These are phyloP conservation scores for Agapornis canus DNA, from an alignment of 2,797 vertebrate genomes.

Conservation along the genomic window DNA sequence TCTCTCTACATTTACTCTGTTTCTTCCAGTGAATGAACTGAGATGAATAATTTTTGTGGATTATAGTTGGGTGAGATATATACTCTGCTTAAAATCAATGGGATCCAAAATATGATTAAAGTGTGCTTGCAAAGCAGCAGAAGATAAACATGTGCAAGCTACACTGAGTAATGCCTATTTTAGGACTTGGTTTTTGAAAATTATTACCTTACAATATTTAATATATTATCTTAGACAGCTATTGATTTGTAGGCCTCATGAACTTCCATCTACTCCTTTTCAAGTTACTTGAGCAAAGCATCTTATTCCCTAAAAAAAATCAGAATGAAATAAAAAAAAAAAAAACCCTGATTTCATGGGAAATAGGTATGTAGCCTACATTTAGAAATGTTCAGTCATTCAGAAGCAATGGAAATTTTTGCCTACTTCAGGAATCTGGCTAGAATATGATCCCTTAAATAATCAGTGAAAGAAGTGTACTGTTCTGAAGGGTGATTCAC, in stretches of 20 bases:
- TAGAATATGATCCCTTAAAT: background rate
- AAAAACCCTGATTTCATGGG: background rate
- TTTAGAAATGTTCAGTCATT: background rate
- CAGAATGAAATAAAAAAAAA: background rate
- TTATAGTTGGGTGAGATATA: background rate
- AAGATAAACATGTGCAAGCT: background rate
- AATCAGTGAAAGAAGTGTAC: background rate
- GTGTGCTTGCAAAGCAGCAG: background rate
- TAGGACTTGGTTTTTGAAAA: background rate
- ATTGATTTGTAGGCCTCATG: background rate
- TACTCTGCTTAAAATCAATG: background rate
- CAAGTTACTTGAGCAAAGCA: background rate
- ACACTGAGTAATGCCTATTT: background rate
- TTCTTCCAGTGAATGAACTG: background rate
- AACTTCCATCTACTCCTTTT: background rate
- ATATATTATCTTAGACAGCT: background rate
- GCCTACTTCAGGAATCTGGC: background rate
- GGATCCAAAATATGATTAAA: background rate
- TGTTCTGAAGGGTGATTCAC: background rate
- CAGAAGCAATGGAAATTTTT: background rate
- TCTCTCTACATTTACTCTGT: background rate
- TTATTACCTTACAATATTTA: fast-evolving
- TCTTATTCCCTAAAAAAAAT: background rate
- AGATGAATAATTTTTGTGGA: background rate
- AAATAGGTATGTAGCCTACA: background rate